Evolutionary conservation across 2,113 vertebrate genomes (phyloP), one percentile per base, ranked within the genome.

Genomic region (Clarias magur): DNA sequence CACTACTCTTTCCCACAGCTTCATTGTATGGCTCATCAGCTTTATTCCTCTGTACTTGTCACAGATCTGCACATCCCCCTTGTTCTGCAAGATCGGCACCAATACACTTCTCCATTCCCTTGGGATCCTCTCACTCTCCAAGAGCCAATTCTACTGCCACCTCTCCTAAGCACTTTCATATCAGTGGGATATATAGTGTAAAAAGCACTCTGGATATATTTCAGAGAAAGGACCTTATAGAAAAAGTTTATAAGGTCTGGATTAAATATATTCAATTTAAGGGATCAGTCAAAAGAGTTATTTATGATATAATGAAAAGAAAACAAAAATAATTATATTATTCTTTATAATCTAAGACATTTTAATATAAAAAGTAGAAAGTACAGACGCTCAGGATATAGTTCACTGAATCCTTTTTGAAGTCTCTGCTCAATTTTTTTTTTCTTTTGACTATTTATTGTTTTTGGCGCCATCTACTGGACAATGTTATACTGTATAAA

Each of bases 381-480:
- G 38, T 0, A 34, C 70, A 72, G 7, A 8, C 1, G 16, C 19
- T 75, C 21, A 42, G 17, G 17, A 25, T 75, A 75, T 25, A 25
- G 25, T 54, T n/a, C 23, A 76, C 7, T 2, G 48, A n/a, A 48
- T 54, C 4, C 48, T n/a, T 12, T 78, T n/a, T 25, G 23, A 15
- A 54, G 16, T 38, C 30, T 72, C 8, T 19, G 30, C 16, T 38
- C 1, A 38, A 19, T 19, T 34, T 34, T 9, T 38, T 3, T 0
- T 72, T 72, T 19, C 3, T 56, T 82, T 80, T 48, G n/a, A 17
- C 30, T 27, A 19, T 68, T 85, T 63, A 13, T 85, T 78, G 70
- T 75, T 30, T 48, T 17, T 89, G 80, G 27, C 86, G 23, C 84
- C 86, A 86, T 80, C 86, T 90, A 81, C 12, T 86, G 86, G 86